Conservation (phyloP, 2,797 vertebrate genomes). For the Bradypodion ventrale region DNA sequence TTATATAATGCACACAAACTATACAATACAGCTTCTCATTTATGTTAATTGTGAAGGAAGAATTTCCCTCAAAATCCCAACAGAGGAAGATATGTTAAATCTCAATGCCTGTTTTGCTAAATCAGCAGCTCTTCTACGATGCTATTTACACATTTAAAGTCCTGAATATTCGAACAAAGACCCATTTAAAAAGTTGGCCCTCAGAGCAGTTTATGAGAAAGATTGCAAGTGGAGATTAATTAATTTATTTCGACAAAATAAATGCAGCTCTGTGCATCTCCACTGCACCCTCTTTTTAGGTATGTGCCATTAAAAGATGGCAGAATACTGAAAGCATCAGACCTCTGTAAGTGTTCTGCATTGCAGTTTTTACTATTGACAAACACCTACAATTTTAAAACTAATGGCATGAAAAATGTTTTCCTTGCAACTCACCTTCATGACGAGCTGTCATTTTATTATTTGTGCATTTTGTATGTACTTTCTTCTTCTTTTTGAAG, state of each 20-base stretch:
- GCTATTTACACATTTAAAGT: neutral
- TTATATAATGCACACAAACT: neutral
- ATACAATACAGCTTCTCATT: neutral
- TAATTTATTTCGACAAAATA: too few relatives aligned
- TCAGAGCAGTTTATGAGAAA: neutral
- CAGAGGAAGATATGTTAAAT: neutral
- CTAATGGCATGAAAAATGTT: neutral
- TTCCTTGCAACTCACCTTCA: constrained; percentile 76
- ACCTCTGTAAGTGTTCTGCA: neutral
- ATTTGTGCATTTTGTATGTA: constrained; percentile 64
- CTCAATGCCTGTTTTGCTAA: neutral
- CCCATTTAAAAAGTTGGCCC: neutral
- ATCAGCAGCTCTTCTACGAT: neutral
- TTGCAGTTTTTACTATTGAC: neutral
- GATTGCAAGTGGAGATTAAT: too few relatives aligned
- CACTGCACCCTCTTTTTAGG: too few relatives aligned
- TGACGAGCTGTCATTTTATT: constrained; percentile 79
- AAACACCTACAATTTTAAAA: neutral
- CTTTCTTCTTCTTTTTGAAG: constrained; percentile 61
- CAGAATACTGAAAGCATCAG: neutral
- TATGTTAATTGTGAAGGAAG: neutral
- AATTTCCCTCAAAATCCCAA: neutral
- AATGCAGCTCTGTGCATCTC: too few relatives aligned
- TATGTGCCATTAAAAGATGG: neutral
- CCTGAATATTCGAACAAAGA: too few relatives aligned